Conservation (phyloP, 2,888 invertebrate species). For the Fissipunctia ypsillon region DNA sequence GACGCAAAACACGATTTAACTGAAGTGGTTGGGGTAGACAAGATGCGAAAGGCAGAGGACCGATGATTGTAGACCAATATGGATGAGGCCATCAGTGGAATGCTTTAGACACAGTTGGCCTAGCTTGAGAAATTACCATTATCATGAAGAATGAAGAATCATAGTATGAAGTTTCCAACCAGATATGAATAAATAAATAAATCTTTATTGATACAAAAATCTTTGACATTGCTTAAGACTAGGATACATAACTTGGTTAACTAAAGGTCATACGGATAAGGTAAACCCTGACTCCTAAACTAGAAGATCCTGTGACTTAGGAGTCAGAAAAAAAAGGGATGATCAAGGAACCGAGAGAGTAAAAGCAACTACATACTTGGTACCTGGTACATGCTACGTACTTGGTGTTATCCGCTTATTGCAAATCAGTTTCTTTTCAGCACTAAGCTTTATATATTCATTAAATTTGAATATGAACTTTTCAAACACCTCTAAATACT, state of each 20-base stretch:
- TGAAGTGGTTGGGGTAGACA: not conserved
- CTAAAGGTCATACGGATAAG: too few species aligned
- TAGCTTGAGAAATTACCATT: not conserved
- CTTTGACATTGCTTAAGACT: too few species aligned
- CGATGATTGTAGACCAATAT: not conserved
- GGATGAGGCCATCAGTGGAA: not conserved
- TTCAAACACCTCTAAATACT: slow-evolving; percentile 15
- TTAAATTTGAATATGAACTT: slow-evolving; percentile 50
- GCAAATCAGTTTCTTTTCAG: not conserved
- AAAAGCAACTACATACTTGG: too few species aligned
- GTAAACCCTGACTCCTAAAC: too few species aligned
- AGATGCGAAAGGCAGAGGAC: not conserved
- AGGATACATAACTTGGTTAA: too few species aligned
- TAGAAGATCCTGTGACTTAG: too few species aligned
- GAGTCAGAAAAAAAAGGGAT: too few species aligned
- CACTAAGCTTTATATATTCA: not conserved
- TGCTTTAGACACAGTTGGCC: not conserved
- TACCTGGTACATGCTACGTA: too few species aligned
- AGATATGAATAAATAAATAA: too few species aligned
- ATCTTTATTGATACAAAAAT: too few species aligned
- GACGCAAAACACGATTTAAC: not conserved
- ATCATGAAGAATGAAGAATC: too few species aligned
- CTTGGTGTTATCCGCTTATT: too few species aligned
- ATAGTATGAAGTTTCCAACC: not conserved
- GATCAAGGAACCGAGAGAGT: not conserved